Percentiles rank a stretch among this genome's conserved stretches.
phyloP scores from a whole-genome alignment of 2,888 invertebrate genomes.

The Prenolepis imparis region DNA sequence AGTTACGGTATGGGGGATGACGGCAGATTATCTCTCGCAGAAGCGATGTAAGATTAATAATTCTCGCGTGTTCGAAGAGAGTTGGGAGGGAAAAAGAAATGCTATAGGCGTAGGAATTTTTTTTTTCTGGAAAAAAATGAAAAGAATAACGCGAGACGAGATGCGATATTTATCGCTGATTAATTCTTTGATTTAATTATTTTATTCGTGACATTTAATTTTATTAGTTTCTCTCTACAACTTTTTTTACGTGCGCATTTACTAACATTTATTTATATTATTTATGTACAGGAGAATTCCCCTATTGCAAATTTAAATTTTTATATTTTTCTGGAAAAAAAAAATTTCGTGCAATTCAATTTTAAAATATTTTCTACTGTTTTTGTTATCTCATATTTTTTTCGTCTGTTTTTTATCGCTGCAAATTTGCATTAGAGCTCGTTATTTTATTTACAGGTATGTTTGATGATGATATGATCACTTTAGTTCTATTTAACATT shows the following conservation, averaged over 20 bases:
- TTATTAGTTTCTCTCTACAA: not conserved
- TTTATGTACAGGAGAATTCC: not conserved
- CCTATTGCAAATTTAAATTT: not conserved
- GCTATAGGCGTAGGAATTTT: not conserved
- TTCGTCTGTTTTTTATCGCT: not conserved
- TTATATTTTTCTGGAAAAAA: not conserved
- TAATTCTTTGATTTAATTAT: not conserved
- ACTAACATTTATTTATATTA: not conserved
- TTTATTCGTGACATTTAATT: not conserved
- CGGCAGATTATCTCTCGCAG: conserved; percentile 35
- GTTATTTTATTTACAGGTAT: not conserved
- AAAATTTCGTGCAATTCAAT: not conserved
- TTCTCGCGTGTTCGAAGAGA: not conserved
- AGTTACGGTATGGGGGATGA: conserved; percentile 41
- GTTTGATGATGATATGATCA: not conserved
- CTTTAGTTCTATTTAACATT: conserved; percentile 34
- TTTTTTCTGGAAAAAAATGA: not conserved
- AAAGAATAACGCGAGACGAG: not conserved
- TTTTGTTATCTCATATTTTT: not conserved
- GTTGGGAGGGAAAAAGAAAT: not conserved
- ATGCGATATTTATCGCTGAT: not conserved
- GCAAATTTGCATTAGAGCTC: not conserved
- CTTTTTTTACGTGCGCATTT: not conserved
- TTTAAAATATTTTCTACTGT: not conserved
- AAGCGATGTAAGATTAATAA: conserved; percentile 30